Evolutionary conservation across 2,113 vertebrate species (phyloP), one percentile per base, ranked within the genome.

Genomic region (Hymenochirus boettgeri): DNA sequence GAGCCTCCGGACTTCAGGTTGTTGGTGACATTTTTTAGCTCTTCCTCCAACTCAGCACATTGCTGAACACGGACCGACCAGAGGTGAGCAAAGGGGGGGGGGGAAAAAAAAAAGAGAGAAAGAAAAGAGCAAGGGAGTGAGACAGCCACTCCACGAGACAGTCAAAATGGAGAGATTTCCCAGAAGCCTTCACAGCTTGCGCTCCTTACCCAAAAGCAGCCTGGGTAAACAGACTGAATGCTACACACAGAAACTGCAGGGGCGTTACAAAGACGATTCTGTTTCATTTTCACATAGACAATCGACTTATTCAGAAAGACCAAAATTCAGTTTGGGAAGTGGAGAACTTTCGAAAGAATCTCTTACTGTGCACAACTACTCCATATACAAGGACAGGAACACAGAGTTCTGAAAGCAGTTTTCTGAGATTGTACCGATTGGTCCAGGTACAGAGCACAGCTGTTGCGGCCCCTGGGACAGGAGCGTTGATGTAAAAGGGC

Each of bases 11-110:
- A 98, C 80, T 99, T 99, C 79, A 99, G 92, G 85, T 96, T 98
- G 90, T 99, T 99, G 85, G 96, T 99, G 82, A 99, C 96, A 85
- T 97, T 98, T 88, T 97, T 98, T 84, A 99, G 85, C 83, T 99
- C 96, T 75, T 99, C 96, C 78, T 99, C 96, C 80, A 98, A 85
- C 81, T 98, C 95, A 65, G 88, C 86, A 82, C 91, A 93, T 86
- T 99, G 86, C 96, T 99, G 88, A 37, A 71, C 72, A 75, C 57
- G 21, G 29, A 24, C 29, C 10, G 5, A 5, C 10, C 19, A 45
- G 27, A 67, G 24, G 19, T 8, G 17, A 17, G 29, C 4, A 21
- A 29, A 13, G 73, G 82, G 77, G 18, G 60, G 45, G 27, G 61
- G 63, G 65, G 60, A 71, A 69, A 31, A 10, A 6, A 6, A 6